Base-by-base conservation (phyloP, 2,888 invertebrate genomes). In the Neoascia interrupta region DNA sequence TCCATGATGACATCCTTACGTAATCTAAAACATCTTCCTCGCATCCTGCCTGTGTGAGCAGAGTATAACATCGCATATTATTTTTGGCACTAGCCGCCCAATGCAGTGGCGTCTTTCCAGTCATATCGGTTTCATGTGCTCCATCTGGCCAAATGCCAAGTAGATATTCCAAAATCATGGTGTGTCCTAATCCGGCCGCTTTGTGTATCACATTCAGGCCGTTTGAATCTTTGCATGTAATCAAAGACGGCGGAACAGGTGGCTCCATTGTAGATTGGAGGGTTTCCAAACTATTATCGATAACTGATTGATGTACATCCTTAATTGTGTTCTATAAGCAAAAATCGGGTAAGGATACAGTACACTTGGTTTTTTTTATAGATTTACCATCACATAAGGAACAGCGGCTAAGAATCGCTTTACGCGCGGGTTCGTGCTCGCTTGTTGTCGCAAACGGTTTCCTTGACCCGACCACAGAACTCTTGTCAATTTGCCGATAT, bases 391-490 rank as follows among this genome's bases (percentile, higher is more conserved):
- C 72, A 97, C 94, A 86, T 95, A 94, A 6, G 97, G 97, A n/a
- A 97, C 95, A n/a, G 96, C 95, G 84, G 96, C 95, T 54, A 98
- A 90, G 87, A 98, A 97, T 84, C 92, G 92, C 87, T 92, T 94
- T 58, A 97, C 95, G 70, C 93, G 92, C 1, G 93, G 92, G 89
- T 96, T 95, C 85, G 93, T 95, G 87, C 95, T 95, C 26, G 95
- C 95, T 86, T 97, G 96, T 83, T 93, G 93, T 73, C 95, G 90
- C 47, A 97, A 91, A 82, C 95, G 92, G 68, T 94, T 91, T 1
- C 97, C 97, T 85, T 97, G 95, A 0, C 97, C 97, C 84, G 95
- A 95, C 95, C 97, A 95, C 56, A 97, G 91, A 3, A 97, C 95
- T 85, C 94, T 94, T 89, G 97, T 96, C 83, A 97, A 90, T 83